These are phyloP conservation scores for Pammene fasciana DNA, from an alignment of 2,888 invertebrate genomes.

Conservation along the genomic window DNA sequence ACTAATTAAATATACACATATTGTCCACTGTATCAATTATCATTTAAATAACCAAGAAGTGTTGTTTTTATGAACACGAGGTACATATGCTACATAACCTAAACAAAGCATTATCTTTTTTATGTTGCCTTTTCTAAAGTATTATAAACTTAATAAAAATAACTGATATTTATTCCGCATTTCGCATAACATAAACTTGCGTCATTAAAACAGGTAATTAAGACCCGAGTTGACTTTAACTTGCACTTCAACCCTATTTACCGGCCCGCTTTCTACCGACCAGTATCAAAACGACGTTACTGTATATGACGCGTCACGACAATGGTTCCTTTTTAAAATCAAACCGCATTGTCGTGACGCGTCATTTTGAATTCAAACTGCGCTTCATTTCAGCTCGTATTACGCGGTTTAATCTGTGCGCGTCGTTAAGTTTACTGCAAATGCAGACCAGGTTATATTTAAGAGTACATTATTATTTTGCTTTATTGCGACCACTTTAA, in stretches of 20 bases:
- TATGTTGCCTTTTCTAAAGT: too few relatives aligned
- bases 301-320: too few relatives aligned
- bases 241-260: conserved; percentile 30
- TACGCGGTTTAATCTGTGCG: background rate
- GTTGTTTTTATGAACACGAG: too few relatives aligned
- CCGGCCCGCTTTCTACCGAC: conserved; percentile 1
- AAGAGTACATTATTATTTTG: background rate
- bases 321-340: background rate
- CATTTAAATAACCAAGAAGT: too few relatives aligned
- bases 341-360: conserved; percentile 11
- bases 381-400: conserved; percentile 15
- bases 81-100: too few relatives aligned
- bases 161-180: background rate
- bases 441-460: background rate
- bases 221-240: conserved; percentile 19
- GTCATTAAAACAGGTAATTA: conserved; percentile 30
- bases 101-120: too few relatives aligned
- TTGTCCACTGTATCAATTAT: too few relatives aligned
- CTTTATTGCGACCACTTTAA: background rate
- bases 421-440: background rate
- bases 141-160: too few relatives aligned
- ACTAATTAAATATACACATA: too few relatives aligned
- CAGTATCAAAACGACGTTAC: conserved; percentile 2
- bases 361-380: conserved; percentile 20
- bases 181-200: background rate